These are phyloP conservation scores for Saccostrea glomerata DNA, from an alignment of 1,140 invertebrate species.

Conservation along the genomic window DNA sequence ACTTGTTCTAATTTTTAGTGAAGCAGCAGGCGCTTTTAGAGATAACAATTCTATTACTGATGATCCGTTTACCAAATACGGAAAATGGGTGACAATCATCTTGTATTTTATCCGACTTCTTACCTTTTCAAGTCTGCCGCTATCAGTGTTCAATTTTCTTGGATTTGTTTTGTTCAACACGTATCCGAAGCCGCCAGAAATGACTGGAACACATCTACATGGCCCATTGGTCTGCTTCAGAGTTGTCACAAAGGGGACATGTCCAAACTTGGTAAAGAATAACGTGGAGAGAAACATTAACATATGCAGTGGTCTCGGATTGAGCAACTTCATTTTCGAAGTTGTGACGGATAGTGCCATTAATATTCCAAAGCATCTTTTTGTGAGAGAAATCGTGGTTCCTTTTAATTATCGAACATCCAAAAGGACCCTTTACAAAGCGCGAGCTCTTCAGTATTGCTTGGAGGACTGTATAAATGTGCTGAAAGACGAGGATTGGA, in stretches of 20 bases:
- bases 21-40: not conserved
- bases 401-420: constrained; percentile 91
- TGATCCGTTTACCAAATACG: constrained; percentile 59
- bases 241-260: constrained; percentile 96
- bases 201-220: constrained; percentile 93
- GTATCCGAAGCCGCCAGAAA: constrained; percentile 94
- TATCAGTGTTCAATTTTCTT: constrained; percentile 67
- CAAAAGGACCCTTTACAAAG: constrained; percentile 95
- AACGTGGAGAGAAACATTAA: constrained; percentile 95
- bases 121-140: constrained; percentile 64
- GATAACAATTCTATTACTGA: not conserved
- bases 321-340: constrained; percentile 98
- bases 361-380: constrained; percentile 85
- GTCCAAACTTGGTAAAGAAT: constrained; percentile 91
- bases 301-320: constrained; percentile 91
- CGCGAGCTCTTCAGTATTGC: constrained; percentile 96
- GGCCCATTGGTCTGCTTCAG: constrained; percentile 97
- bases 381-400: constrained; percentile 91
- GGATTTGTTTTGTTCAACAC: constrained; percentile 93
- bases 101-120: constrained; percentile 66
- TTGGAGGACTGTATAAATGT: constrained; percentile 93
- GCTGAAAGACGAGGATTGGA: constrained; percentile 94
- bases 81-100: constrained; percentile 57
- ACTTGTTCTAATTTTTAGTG: not conserved
- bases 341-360: constrained; percentile 96